A percentile compares a stretch with the other conserved stretches of the same genome.
These are phyloP conservation scores for Psammodynastes pulverulentus DNA, from an alignment of 2,113 vertebrate species.

Conservation along the genomic window DNA sequence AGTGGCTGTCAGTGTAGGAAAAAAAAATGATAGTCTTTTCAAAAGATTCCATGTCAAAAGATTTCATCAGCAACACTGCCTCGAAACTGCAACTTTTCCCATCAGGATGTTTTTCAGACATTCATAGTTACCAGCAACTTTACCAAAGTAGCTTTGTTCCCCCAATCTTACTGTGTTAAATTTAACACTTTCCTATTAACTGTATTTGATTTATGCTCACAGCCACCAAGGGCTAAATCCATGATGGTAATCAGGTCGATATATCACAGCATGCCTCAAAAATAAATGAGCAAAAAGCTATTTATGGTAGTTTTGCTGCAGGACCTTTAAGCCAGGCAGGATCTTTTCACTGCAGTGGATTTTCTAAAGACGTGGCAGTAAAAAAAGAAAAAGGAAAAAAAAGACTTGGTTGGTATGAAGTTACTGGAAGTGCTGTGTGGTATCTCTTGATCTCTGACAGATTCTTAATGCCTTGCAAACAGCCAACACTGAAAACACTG, in stretches of 20 bases:
- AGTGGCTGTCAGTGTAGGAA: neutral
- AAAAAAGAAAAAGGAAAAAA: too few relatives aligned
- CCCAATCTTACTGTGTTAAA: conserved; percentile 6
- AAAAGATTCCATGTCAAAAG: conserved; percentile 21
- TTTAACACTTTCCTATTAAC: conserved; percentile 16
- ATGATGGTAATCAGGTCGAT: neutral
- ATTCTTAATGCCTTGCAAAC: conserved; percentile 75
- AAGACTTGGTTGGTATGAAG: conserved; percentile 31
- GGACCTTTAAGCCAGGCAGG: neutral
- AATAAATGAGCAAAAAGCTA: conserved; percentile 8
- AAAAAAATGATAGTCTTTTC: neutral
- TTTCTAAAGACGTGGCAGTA: neutral
- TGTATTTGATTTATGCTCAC: neutral
- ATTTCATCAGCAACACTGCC: conserved; percentile 4
- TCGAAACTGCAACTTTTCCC: conserved; percentile 20
- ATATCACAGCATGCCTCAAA: neutral
- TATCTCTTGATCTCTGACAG: conserved; percentile 74
- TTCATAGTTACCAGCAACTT: conserved; percentile 14
- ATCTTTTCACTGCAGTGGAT: conserved; percentile 12
- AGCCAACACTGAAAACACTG: conserved; percentile 79
- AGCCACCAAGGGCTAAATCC: conserved; percentile 6
- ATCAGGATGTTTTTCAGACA: conserved; percentile 23
- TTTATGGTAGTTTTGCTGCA: neutral
- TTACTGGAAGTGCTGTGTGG: conserved; percentile 51
- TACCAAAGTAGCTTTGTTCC: conserved; percentile 9